Percentiles rank a stretch among this genome's conserved stretches.
Conservation (phyloP, 2,797 vertebrate species). For the Delichon dasypus region DNA sequence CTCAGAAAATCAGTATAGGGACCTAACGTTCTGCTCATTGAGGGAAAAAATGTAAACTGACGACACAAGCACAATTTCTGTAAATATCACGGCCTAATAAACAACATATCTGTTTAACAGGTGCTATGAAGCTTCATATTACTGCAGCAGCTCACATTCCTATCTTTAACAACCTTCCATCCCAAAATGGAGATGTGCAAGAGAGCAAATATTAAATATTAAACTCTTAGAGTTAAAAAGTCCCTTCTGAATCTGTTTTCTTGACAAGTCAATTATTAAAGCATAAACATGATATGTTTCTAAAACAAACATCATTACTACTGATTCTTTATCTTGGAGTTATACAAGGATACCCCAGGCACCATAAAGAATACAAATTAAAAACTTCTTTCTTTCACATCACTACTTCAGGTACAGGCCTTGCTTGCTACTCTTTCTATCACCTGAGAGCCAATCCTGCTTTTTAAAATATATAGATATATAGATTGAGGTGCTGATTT, state of each 20-base stretch:
- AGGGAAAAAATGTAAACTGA: neutral
- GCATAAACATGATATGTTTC: neutral
- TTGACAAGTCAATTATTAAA: neutral
- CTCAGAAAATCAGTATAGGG: neutral
- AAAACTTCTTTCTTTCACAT: neutral
- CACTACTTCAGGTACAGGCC: slow-evolving; percentile 14
- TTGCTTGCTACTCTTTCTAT: neutral
- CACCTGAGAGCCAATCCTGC: neutral
- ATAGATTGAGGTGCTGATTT: neutral
- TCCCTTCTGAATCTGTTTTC: neutral
- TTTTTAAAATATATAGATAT: neutral
- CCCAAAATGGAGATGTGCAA: slow-evolving; percentile 22
- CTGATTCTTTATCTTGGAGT: neutral
- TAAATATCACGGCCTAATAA: slow-evolving; percentile 9
- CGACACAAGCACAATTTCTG: neutral
- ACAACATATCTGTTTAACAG: neutral
- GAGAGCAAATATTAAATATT: neutral
- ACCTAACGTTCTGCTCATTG: neutral
- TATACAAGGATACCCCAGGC: neutral
- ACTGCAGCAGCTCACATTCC: neutral
- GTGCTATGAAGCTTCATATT: neutral
- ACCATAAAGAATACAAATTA: neutral
- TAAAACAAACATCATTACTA: neutral
- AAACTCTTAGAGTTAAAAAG: neutral
- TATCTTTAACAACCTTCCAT: neutral